phyloP scores from a whole-genome alignment of 2,797 vertebrate genomes.

The Mormyrus hasselquistii region DNA sequence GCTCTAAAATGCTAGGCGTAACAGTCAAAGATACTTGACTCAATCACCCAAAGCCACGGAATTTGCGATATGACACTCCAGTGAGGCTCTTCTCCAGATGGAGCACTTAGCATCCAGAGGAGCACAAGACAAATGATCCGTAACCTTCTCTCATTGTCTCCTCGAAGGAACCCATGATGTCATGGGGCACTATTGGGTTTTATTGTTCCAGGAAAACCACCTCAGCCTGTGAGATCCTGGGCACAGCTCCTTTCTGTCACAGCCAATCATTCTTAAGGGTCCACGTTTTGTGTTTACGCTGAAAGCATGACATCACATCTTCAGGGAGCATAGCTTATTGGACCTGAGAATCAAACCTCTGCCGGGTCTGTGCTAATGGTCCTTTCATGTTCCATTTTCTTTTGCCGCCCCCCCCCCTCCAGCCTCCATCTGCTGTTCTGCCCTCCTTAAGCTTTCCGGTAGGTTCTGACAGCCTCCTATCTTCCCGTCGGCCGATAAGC shows the following conservation, averaged over 20 bases:
- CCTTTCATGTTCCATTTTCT: background rate
- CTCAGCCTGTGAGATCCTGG: background rate
- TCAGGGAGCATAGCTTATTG: background rate
- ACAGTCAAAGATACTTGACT: background rate
- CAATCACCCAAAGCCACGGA: background rate
- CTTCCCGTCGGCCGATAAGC: background rate
- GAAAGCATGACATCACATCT: background rate
- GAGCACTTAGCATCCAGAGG: background rate
- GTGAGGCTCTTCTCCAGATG: background rate
- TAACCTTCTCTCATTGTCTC: background rate
- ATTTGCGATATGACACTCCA: background rate
- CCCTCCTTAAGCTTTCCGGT: slow-evolving; percentile 45
- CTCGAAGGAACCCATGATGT: background rate
- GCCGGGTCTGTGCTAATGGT: background rate
- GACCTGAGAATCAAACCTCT: background rate
- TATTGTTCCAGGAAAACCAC: background rate
- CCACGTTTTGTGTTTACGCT: background rate
- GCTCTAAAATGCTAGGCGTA: background rate
- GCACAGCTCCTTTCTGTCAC: background rate
- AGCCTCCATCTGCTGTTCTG: slow-evolving; percentile 3
- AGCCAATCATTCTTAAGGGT: background rate
- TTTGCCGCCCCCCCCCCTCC: background rate
- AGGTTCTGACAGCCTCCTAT: slow-evolving; percentile 33
- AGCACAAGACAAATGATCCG: background rate
- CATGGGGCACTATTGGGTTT: background rate